phyloP scores from a whole-genome alignment of 2,888 invertebrate species.

The Eupeodes luniger region DNA sequence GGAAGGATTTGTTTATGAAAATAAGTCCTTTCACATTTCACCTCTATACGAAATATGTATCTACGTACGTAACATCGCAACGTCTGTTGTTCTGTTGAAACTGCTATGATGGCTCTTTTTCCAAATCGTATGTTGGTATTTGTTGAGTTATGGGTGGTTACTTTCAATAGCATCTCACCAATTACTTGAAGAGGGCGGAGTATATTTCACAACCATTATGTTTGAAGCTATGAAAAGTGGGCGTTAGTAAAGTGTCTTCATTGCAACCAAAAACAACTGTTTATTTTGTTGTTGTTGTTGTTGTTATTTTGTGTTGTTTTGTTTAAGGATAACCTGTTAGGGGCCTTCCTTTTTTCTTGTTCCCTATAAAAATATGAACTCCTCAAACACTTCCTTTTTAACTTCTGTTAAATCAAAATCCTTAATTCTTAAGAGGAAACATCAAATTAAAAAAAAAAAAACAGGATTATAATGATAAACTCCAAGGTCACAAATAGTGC shows the following conservation, averaged over 20 bases:
- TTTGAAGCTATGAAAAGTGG: background rate
- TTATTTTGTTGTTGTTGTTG: background rate
- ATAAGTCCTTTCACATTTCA: constrained; percentile 8
- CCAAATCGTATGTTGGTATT: constrained; percentile 16
- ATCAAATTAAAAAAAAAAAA: background rate
- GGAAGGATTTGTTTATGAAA: constrained; percentile 18
- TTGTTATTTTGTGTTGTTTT: background rate
- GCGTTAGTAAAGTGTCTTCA: constrained; percentile 13
- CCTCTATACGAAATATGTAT: background rate
- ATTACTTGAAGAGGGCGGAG: constrained; percentile 19
- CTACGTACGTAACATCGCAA: too few species aligned
- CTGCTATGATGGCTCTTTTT: background rate
- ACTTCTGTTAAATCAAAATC: constrained; percentile 5
- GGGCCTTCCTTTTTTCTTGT: background rate
- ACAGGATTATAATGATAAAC: background rate
- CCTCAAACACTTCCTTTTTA: background rate
- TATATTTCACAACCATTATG: background rate
- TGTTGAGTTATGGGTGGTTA: background rate
- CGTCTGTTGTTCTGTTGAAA: too few species aligned
- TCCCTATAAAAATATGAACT: background rate
- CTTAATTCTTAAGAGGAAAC: constrained; percentile 14
- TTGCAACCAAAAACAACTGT: background rate
- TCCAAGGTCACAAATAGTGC: background rate
- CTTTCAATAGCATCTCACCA: constrained; percentile 11
- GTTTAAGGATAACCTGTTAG: background rate